Evolutionary conservation across 1,140 invertebrate species (phyloP), one percentile per base, ranked within the genome.

Genomic region (Aphelinus certus): DNA sequence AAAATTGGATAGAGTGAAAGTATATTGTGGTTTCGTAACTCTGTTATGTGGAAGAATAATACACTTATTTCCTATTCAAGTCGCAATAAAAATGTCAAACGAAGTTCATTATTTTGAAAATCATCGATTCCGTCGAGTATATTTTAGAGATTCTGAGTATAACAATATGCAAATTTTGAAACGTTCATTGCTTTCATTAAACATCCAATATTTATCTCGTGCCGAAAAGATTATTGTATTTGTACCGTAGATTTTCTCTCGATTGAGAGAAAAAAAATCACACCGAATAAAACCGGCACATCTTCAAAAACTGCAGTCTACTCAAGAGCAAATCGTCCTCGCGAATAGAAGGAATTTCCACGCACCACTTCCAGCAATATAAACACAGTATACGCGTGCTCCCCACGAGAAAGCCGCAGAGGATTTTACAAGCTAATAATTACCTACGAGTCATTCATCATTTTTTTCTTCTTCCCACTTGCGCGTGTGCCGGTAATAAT

Each of bases 351-450:
- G 42, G 10, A 45, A 60, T 55, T 56, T 71, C 60, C 60, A 63
- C 51, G 55, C 7, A 55, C 51, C 3, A 7, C 42, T 43, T 55
- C 9, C 47, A 1, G 7, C 3, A 67, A 3, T 46, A 67, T 7
- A 58, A 58, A 48, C 46, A 47, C 58, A 57, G 58, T 48, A 42
- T 26, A 26, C 26, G 26, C 43, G 5, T 43, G 56, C 56, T 45
- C 61, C 53, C 2, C 9, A 7, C 56, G 47, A 53, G 71, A 73
- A 73, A 73, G 71, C 42, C 46, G 51, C 42, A 26, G 42, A 64
- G 26, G 26, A 26, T 26, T 48, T 64, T 42, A 64, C 51, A 57
- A 64, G 51, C 48, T 63, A 65, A 74, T 68, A 68, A 74, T 74
- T 62, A 68, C 57, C 56, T 42, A n/a, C 58, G n/a, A 7, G 43